Conservation (phyloP, 2,888 invertebrate genomes). For the Pristionchus japonicus region DNA sequence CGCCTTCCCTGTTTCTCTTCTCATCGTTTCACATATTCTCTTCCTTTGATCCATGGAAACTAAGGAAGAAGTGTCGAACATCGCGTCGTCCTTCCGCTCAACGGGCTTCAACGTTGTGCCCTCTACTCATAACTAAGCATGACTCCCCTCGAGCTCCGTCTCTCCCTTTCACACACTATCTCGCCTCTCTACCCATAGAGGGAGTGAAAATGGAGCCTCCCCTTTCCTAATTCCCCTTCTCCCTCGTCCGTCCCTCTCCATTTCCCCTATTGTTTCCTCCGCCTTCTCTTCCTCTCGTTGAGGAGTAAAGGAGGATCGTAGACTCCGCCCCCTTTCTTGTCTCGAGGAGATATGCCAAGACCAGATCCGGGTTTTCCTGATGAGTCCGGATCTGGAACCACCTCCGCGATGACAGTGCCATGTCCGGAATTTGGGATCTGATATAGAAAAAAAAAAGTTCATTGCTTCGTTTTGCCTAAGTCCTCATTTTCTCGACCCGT, state of each 20-base stretch:
- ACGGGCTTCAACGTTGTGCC: too few relatives aligned
- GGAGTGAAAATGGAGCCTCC: background rate
- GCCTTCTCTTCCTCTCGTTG: background rate
- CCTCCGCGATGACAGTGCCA: background rate
- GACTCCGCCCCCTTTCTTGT: background rate
- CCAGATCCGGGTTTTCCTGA: background rate
- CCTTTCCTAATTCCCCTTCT: conserved; percentile 9
- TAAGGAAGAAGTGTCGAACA: too few relatives aligned
- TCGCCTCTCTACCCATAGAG: background rate
- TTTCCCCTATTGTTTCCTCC: conserved; percentile 21
- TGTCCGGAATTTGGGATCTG: background rate
- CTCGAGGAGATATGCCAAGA: background rate
- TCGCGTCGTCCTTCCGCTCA: background rate
- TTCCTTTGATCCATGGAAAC: background rate
- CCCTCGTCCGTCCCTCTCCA: background rate
- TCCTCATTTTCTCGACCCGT: too few relatives aligned
- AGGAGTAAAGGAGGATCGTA: background rate
- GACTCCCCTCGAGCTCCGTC: background rate
- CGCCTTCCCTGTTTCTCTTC: too few relatives aligned
- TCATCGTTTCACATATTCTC: background rate
- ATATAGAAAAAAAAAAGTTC: too few relatives aligned
- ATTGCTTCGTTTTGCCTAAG: too few relatives aligned
- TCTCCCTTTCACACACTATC: too few relatives aligned
- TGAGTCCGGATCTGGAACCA: background rate
- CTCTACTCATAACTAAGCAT: too few relatives aligned